phyloP scores from a whole-genome alignment of 2,797 vertebrate species.

The Chelidonichthys spinosus region DNA sequence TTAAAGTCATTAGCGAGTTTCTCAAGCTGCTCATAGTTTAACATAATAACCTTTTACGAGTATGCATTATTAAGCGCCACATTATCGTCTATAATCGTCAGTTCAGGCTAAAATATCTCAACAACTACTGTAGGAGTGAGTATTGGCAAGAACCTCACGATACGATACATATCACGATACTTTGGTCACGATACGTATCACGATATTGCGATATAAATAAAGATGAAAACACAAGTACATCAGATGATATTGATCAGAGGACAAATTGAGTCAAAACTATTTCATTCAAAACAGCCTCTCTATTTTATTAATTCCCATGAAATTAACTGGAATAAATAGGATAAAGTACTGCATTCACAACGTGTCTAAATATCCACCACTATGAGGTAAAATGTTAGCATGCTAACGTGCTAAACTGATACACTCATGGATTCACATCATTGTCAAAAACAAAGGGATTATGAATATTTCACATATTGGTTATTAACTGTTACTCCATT shows the following conservation, averaged over 20 bases:
- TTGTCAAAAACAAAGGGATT: not conserved
- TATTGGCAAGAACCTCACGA: not conserved
- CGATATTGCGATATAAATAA: no score
- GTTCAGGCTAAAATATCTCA: not conserved
- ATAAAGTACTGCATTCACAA: no score
- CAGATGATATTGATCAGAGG: no score
- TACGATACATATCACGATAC: no score
- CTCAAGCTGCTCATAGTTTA: not conserved
- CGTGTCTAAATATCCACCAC: no score
- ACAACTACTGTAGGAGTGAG: not conserved
- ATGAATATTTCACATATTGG: not conserved
- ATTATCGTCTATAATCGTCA: not conserved
- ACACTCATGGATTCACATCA: not conserved
- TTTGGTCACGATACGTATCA: no score
- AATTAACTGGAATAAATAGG: no score
- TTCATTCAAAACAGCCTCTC: no score
- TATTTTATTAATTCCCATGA: no score
- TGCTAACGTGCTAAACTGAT: not conserved
- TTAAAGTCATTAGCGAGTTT: not conserved
- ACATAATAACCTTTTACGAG: not conserved
- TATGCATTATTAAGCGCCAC: not conserved
- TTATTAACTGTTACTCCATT: not conserved
- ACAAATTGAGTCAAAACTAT: no score
- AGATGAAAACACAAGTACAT: no score
- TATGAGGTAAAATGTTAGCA: not conserved